Evolutionary conservation across 2,113 vertebrate species (phyloP).

Genomic region (Strix aluco): DNA sequence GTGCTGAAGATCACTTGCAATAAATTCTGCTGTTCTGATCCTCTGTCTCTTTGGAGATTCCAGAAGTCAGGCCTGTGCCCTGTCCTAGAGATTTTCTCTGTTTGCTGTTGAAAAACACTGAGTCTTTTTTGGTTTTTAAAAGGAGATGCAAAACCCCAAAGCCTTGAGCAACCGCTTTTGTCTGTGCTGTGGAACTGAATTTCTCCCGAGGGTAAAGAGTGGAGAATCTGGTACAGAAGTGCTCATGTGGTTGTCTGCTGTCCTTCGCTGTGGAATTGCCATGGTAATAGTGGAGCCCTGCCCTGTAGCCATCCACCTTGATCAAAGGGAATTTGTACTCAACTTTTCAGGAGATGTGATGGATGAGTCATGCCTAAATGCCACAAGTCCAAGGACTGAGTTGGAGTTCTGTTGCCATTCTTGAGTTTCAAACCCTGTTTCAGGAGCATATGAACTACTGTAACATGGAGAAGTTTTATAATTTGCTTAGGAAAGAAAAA

Average conservation of each 20-base stretch:
- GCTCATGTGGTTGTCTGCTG: neutral
- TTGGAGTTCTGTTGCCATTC: neutral
- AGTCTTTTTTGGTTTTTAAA: neutral
- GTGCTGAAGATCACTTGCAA: neutral
- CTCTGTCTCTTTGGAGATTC: neutral
- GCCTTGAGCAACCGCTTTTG: neutral
- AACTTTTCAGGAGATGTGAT: neutral
- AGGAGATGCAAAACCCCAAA: neutral
- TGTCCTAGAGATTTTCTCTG: neutral
- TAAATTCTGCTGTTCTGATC: fast-evolving
- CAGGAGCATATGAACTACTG: neutral
- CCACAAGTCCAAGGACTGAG: neutral
- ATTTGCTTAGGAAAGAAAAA: neutral
- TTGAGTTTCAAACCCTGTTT: neutral
- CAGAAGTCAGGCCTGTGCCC: neutral
- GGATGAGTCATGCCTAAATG: neutral
- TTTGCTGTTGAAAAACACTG: neutral
- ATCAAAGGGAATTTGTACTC: neutral
- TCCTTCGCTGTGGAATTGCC: neutral
- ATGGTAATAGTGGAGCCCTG: neutral
- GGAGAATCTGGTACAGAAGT: neutral
- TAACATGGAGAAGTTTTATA: neutral
- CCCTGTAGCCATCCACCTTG: neutral
- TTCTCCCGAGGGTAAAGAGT: neutral
- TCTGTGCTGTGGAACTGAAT: neutral